Base-by-base conservation (phyloP, 2,797 vertebrate species). In the Dendrocincla fuliginosa region DNA sequence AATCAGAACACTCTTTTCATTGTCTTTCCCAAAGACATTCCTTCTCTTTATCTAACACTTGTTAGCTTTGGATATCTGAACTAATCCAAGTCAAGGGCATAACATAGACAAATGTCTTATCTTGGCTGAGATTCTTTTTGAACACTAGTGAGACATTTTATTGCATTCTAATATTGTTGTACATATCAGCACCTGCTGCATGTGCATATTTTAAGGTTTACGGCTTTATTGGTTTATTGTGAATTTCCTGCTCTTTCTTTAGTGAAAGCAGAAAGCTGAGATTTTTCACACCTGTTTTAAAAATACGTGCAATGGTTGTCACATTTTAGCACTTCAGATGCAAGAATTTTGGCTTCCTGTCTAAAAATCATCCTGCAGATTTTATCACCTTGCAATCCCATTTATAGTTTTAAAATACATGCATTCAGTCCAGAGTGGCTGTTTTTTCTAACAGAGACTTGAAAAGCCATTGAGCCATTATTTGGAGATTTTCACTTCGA, bases 261-360 rank as follows among this genome's bases (percentile, higher is more conserved):
- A 87, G 78, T 87, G 87, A 96, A 96, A 93, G 84, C 81, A 92
- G 77, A 94, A 67, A 87, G 56, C 90, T 96, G 95, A 64, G 82
- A 93, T 56, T 93, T 97, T 95, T 97, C 92, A 81, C 46, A 8
- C 75, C 50, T 46, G 1, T 80, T 92, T 93, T 93, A 93, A 92
- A 94, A 95, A 95, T 53, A 63, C 17, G 8, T 39, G 63, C 33
- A 82, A 78, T 44, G 25, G 23, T 49, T 71, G 75, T 88, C 76
- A 75, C 49, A 50, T 80, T 95, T 89, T 77, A 89, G 85, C 95
- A 91, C 69, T 80, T 87, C 50, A 77, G 91, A 84, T 87, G 68
- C 52, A 59, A 79, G 76, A 71, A 61, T 91, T 95, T 94, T 76
- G 86, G 85, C 65, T 84, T 96, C 73, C 50, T 80, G 61, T 84